Base-by-base conservation (phyloP, 2,113 vertebrate species). In the Salminus brasiliensis region DNA sequence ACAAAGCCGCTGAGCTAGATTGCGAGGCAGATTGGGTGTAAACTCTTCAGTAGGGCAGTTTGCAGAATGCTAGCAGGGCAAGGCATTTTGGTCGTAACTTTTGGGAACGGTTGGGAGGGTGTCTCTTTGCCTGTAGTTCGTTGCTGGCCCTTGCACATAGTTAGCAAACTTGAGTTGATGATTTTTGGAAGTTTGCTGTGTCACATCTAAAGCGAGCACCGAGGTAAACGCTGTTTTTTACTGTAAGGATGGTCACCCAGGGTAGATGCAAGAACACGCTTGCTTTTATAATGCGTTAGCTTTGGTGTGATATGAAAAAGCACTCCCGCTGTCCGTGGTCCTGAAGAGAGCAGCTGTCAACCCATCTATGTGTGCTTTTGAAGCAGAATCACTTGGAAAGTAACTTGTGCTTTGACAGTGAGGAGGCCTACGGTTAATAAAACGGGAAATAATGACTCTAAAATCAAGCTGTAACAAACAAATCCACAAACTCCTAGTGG, bases 51-150 rank as follows among this genome's bases (percentile, higher is more conserved):
- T 9, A 6, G 1, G 30, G 2, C n/a, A 60, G 43, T 30, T 78
- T 27, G 49, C 18, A n/a, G 18, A 18, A 12, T 49, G 6, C 45
- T 60, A 32, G 4, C 74, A 52, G 67, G 71, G 49, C 34, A 34
- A 71, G 60, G 9, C 34, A 12, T 66, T 66, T 36, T 66, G 21
- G n/a, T 66, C 62, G 3, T 21, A 21, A 34, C 30, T n/a, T 78
- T 71, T 71, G 69, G 76, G 39, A 47, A 2, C 25, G 23, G 66
- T 57, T 78, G 49, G 36, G 25, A 59, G 59, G 27, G 34, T 34
- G 27, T 59, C 53, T 39, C 32, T 78, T 78, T 57, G 18, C 52
- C 21, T 57, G 36, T 32, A 47, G 52, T 25, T 60, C 47, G 76
- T 45, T 55, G 49, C 25, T 34, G 27, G 49, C 27, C n/a, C 13